Evolutionary conservation across 2,113 vertebrate genomes (phyloP).

Genomic region (rabbit (Oryctolagus cuniculus)): mOryCun1.1 NC_091436.1:131435001-131435500

Average conservation of each 20-base stretch:
- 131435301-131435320: constrained; percentile 79
- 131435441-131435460: constrained; percentile 78
- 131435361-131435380: constrained; percentile 80
- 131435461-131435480: constrained; percentile 72
- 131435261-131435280: constrained; percentile 76
- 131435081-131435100: constrained; percentile 44
- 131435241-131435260: constrained; percentile 70
- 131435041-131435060: background rate
- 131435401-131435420: constrained; percentile 83
- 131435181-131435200: constrained; percentile 11
- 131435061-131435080: constrained; percentile 11
- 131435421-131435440: constrained; percentile 77
- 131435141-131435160: background rate
- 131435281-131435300: constrained; percentile 80
- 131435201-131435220: background rate
- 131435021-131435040: constrained; percentile 36
- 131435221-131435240: constrained; percentile 69
- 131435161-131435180: constrained; percentile 15
- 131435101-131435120: background rate
- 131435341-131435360: constrained; percentile 82
- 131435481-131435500: constrained; percentile 76
- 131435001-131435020: constrained; percentile 55
- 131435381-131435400: constrained; percentile 79
- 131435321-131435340: constrained; percentile 76
- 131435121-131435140: background rate